phyloP scores from a whole-genome alignment of 2,888 invertebrate genomes.

The Schizaphis graminum region DNA sequence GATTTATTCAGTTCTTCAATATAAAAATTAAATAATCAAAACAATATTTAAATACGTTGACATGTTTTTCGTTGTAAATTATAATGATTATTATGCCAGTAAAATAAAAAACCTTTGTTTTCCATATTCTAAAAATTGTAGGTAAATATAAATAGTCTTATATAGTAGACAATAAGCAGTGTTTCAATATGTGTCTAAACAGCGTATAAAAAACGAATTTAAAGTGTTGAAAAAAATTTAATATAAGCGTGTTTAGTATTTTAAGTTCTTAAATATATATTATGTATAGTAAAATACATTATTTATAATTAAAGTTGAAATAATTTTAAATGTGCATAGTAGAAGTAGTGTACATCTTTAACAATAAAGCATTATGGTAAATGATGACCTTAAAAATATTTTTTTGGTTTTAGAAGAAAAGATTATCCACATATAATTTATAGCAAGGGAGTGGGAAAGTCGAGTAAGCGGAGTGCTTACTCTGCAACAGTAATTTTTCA shows the following conservation, averaged over 20 bases:
- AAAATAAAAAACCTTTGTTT: neutral
- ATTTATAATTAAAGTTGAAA: neutral
- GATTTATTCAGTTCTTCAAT: neutral
- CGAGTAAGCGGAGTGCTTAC: neutral
- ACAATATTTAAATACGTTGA: neutral
- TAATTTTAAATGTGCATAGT: neutral
- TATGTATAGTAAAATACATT: neutral
- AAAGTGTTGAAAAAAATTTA: neutral
- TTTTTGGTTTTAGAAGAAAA: neutral
- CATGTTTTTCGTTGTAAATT: neutral
- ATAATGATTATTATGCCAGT: neutral
- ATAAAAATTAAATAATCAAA: constrained; percentile 5
- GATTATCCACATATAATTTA: neutral
- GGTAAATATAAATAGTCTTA: neutral
- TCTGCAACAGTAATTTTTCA: neutral
- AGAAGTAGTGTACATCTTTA: neutral
- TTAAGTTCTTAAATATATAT: neutral
- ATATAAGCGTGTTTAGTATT: neutral
- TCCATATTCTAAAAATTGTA: neutral
- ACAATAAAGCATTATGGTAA: neutral
- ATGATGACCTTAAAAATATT: neutral
- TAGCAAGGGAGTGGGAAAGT: neutral
- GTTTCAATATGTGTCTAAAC: neutral
- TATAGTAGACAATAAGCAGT: neutral
- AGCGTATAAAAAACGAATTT: neutral